phyloP scores from a whole-genome alignment of 2,797 vertebrate species.

The Diglossa cyanea region DNA sequence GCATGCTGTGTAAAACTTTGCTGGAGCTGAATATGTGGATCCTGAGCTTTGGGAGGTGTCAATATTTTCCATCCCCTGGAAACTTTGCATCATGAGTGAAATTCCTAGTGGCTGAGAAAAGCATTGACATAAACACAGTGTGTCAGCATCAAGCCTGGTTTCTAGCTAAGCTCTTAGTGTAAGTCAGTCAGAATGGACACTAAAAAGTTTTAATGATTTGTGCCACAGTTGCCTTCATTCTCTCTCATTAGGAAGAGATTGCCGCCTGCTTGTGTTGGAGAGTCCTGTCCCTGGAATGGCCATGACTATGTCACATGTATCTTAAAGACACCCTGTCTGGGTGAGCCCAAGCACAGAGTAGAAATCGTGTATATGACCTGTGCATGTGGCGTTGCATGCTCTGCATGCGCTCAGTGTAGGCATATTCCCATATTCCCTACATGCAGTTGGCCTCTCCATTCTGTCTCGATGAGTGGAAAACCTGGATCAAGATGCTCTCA shows the following conservation, averaged over 20 bases:
- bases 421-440: neutral
- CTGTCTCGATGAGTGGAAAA: accelerated
- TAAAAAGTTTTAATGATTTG: neutral
- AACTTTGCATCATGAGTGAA: neutral
- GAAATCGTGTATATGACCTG: neutral
- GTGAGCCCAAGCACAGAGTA: neutral
- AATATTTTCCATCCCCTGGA: neutral
- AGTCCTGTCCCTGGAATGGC: neutral
- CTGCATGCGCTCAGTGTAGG: too few relatives aligned
- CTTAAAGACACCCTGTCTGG: neutral
- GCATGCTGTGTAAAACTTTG: neutral
- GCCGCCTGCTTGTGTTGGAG: neutral
- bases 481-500: neutral
- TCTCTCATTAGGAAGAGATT: neutral
- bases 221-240: neutral
- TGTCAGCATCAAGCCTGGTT: neutral
- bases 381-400: neutral
- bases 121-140: accelerated
- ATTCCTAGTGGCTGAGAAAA: neutral
- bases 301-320: too few relatives aligned
- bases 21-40: neutral
- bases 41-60: neutral
- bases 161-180: neutral
- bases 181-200: neutral
- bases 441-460: neutral